Evolutionary conservation across 2,113 vertebrate genomes (phyloP).

Genomic region (Merops nubicus): DNA sequence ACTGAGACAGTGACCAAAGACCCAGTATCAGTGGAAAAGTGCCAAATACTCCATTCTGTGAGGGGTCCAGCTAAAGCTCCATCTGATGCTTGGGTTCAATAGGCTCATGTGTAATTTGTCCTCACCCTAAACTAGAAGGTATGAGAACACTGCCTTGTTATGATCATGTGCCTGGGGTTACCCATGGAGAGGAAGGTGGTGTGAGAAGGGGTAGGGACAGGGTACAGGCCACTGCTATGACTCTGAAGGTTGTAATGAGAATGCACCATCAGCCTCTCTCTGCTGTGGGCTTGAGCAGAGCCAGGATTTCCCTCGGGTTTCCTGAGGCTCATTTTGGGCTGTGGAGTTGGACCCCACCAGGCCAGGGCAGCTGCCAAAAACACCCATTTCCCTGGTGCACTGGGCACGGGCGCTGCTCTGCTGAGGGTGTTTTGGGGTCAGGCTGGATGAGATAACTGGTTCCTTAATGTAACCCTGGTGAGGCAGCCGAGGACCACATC

Average conservation of each 20-base stretch:
- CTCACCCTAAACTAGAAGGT: background rate
- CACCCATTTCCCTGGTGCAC: background rate
- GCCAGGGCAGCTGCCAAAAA: background rate
- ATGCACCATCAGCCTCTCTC: background rate
- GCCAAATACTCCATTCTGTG: background rate
- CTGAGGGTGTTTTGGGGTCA: slow-evolving; percentile 2
- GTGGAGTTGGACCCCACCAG: background rate
- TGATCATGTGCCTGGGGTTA: background rate
- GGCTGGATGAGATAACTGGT: slow-evolving; percentile 11
- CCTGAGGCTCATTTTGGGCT: rapidly evolving
- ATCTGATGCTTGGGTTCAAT: background rate
- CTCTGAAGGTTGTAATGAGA: background rate
- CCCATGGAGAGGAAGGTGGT: background rate
- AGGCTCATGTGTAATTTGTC: background rate
- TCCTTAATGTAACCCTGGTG: slow-evolving; percentile 49
- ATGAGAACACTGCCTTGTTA: background rate
- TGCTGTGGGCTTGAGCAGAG: background rate
- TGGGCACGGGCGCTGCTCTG: background rate
- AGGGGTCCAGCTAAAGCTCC: background rate
- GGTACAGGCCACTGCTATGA: background rate
- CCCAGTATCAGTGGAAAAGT: background rate
- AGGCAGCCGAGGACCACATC: background rate
- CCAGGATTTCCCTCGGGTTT: background rate
- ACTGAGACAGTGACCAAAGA: background rate
- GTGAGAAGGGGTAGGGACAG: background rate